phyloP scores from a whole-genome alignment of 2,113 vertebrate species.

The Orthonyx spaldingii region DNA sequence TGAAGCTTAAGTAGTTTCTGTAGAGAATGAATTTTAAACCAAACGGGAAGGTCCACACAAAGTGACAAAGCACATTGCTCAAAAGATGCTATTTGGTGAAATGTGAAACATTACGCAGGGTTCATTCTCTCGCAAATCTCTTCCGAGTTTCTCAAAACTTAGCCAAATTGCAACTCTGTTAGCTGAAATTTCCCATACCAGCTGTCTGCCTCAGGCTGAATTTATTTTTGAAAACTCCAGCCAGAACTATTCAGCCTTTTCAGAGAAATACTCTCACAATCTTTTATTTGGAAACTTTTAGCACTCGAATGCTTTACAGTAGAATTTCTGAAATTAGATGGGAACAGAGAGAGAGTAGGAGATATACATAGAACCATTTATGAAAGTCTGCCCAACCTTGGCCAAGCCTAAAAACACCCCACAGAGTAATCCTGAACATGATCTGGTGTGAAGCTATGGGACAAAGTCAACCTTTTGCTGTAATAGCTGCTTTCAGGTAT shows the following conservation, averaged over 20 bases:
- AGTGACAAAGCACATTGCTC: neutral
- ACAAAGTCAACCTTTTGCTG: neutral
- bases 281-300: conserved; percentile 55
- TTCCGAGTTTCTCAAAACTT: conserved; percentile 5
- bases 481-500: neutral
- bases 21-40: neutral
- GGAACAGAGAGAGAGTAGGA: neutral
- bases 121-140: neutral
- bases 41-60: neutral
- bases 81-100: neutral
- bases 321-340: neutral
- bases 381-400: neutral
- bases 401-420: neutral
- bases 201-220: conserved; percentile 33
- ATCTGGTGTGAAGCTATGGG: neutral
- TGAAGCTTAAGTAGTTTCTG: neutral
- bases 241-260: conserved; percentile 49
- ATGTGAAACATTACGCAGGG: neutral
- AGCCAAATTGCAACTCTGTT: conserved; percentile 2
- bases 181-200: conserved; percentile 49
- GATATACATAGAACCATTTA: neutral
- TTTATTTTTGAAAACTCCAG: conserved; percentile 48
- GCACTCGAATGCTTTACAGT: neutral
- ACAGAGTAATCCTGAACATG: neutral
- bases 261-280: conserved; percentile 23